A percentile compares a stretch with the other conserved stretches of the same genome.
Evolutionary conservation across 2,888 invertebrate genomes (phyloP).

Genomic region (Amphipoea lucens): DNA sequence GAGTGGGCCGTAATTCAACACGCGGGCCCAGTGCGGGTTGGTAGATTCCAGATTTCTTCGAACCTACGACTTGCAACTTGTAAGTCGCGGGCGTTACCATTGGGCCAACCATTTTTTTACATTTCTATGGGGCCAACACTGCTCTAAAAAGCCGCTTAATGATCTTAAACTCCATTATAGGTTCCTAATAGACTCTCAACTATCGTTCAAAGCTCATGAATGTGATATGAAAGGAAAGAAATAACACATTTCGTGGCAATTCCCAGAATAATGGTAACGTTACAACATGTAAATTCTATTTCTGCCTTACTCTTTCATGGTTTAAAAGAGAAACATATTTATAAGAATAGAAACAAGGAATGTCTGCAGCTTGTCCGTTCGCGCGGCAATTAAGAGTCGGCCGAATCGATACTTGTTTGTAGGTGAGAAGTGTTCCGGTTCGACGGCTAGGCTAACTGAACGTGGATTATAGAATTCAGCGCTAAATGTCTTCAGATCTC

Average conservation of each 20-base stretch:
- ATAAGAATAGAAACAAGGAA: constrained; percentile 38
- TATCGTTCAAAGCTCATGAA: not conserved
- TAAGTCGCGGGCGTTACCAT: too few species aligned
- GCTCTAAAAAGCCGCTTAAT: not conserved
- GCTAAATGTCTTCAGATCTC: constrained; percentile 5
- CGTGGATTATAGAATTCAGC: constrained; percentile 15
- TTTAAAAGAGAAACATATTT: constrained; percentile 31
- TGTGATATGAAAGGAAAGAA: not conserved
- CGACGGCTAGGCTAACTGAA: constrained; percentile 18
- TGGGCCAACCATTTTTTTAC: too few species aligned
- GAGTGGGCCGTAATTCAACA: too few species aligned
- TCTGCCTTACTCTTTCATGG: constrained; percentile 39
- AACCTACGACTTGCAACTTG: too few species aligned
- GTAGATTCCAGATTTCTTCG: too few species aligned
- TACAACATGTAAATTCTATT: constrained; percentile 43
- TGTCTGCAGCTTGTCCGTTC: constrained; percentile 39
- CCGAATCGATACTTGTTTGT: constrained; percentile 48
- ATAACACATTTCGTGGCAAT: constrained; percentile 21
- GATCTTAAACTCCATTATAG: not conserved
- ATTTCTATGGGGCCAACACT: too few species aligned
- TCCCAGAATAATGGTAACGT: constrained; percentile 19
- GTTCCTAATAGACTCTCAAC: not conserved
- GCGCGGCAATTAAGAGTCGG: constrained; percentile 28
- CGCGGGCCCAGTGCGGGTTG: too few species aligned
- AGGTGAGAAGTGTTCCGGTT: constrained; percentile 43